phyloP scores from a whole-genome alignment of 2,797 vertebrate genomes.

The Tachyglossus aculeatus region DNA sequence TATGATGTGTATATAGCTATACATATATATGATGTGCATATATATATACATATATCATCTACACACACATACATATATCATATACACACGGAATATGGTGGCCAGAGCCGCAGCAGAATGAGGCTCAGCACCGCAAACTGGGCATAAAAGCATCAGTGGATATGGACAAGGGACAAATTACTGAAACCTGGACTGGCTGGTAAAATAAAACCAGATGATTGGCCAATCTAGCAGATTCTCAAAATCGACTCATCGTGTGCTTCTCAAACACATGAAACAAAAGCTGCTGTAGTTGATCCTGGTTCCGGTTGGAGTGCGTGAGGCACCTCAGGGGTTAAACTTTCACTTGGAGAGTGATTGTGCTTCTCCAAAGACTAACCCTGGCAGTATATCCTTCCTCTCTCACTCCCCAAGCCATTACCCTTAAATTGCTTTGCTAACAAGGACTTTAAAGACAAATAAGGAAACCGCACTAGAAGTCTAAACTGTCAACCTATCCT shows the following conservation, averaged over 20 bases:
- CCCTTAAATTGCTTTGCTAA: constrained; percentile 7
- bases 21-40: not conserved
- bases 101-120: too few species aligned
- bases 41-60: not conserved
- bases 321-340: not conserved
- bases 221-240: too few species aligned
- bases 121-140: too few species aligned
- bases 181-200: too few species aligned
- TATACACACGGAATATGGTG: too few species aligned
- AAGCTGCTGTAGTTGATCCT: too few species aligned
- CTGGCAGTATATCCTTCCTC: not conserved
- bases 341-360: not conserved
- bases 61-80: not conserved
- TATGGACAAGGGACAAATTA: too few species aligned
- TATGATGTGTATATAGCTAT: not conserved
- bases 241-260: too few species aligned
- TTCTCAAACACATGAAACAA: too few species aligned
- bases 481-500: constrained; percentile 44
- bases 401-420: not conserved
- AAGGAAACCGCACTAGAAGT: constrained; percentile 12
- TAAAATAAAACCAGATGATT: too few species aligned
- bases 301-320: not conserved
- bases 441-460: constrained; percentile 25
- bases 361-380: not conserved
- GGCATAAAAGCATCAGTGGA: too few species aligned